Evolutionary conservation across 2,888 invertebrate genomes (phyloP).

Genomic region (Volucella inanis): DNA sequence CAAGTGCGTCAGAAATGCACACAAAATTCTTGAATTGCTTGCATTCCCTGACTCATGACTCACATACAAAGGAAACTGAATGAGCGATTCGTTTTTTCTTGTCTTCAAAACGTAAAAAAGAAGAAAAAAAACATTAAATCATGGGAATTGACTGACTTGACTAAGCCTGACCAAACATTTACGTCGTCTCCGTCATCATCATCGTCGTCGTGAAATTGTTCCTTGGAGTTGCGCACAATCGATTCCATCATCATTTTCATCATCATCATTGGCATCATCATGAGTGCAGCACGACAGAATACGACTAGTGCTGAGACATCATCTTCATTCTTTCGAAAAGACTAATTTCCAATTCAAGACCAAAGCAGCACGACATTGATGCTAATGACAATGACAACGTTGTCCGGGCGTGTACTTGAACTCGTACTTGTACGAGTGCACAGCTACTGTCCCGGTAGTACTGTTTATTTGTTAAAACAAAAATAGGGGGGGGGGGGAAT

Average conservation of each 20-base stretch:
- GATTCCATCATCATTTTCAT: slow-evolving; percentile 37
- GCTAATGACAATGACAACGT: slow-evolving; percentile 68
- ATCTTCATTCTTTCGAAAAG: slow-evolving; percentile 46
- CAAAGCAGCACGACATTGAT: slow-evolving; percentile 66
- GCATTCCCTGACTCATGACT: slow-evolving; percentile 42
- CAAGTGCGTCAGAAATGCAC: slow-evolving; percentile 2
- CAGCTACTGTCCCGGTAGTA: slow-evolving; percentile 47
- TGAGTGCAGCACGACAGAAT: slow-evolving; percentile 14
- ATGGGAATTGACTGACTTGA: slow-evolving; percentile 61
- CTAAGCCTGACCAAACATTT: neutral
- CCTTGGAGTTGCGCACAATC: slow-evolving; percentile 50
- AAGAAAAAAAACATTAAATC: slow-evolving; percentile 22
- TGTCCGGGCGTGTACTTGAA: slow-evolving; percentile 36
- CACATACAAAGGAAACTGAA: slow-evolving; percentile 51
- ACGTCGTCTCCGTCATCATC: neutral
- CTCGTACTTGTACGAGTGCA: neutral
- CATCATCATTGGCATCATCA: slow-evolving; percentile 30
- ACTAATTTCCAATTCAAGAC: slow-evolving; percentile 69
- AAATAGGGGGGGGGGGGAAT: no score
- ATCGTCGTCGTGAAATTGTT: slow-evolving; percentile 45
- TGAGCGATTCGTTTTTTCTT: slow-evolving; percentile 1
- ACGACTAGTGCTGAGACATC: slow-evolving; percentile 25
- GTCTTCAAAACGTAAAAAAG: slow-evolving; percentile 29
- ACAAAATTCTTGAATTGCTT: slow-evolving; percentile 1
- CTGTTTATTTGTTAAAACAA: neutral